Base-by-base conservation (phyloP, 2,888 invertebrate genomes). In the Liopterus haemorrhoidalis region DNA sequence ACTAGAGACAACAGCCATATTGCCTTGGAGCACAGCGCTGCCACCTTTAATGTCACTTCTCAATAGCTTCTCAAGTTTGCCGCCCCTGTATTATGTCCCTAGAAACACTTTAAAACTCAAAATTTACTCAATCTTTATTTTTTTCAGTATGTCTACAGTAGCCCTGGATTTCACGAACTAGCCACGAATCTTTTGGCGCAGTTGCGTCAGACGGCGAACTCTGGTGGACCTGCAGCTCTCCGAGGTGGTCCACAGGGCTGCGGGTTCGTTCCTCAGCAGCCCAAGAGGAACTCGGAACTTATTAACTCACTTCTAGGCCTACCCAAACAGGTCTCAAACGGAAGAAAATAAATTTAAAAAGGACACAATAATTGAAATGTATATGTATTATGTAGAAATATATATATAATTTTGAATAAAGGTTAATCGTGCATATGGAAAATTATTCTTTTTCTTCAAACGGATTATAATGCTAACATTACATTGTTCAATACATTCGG, bases 251-350 rank as follows among this genome's bases (percentile, higher is more conserved):
- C 67, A 82, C 5, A 85, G 82, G 54, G 85, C 82, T 63, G 62
- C 39, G 48, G 63, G 6, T 47, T 60, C 18, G n/a, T n/a, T n/a
- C 61, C 62, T 0, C 14, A 60, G 15, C 57, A 59, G 42, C 61
- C 59, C 1, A 64, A 64, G 54, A 49, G 64, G 9, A 64, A 64
- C 44, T 64, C 64, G 0, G 64, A 64, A 50, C 60, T 64, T 3
- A 60, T 59, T 39, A 63, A 64, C 61, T 81, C 85, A 0, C 70
- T 87, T n/a, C 67, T 86, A 25, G 78, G 81, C n/a, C 64, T 86
- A 36, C 86, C 86, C 5, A 82, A 82, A 59, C 80, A 85, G 75
- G 79, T 81, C 57, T 81, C 82, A 44, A 85, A 82, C 28, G 85
- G 85, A 39, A 80, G 79, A 64, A 78, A 67, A 67, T 54, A 49